Base-by-base conservation (phyloP, 2,113 vertebrate genomes). In the Poeciliopsis retropinna region DNA sequence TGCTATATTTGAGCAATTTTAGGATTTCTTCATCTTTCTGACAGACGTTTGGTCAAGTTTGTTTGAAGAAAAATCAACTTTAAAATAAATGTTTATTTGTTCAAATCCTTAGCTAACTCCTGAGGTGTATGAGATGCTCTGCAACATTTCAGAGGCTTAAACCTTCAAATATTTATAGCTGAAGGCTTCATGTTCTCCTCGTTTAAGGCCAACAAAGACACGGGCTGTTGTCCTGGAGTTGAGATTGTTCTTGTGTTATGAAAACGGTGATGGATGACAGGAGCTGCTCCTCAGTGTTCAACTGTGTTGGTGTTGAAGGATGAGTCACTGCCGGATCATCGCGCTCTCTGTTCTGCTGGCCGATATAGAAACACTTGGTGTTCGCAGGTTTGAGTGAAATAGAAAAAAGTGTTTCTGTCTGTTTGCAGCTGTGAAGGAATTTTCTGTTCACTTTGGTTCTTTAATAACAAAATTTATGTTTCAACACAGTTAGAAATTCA, bases 251-350 rank as follows among this genome's bases (percentile, higher is more conserved):
- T 79, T 71, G 37, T 71, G 37, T 44, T 68, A 69, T 79, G 74
- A 71, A 54, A 77, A 15, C 1, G 22, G 74, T 41, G 64, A 61
- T 70, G 22, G 5, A 32, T 51, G 69, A 51, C 64, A 54, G 69
- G 61, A 41, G 77, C 73, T 34, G 75, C 86, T 88, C 74, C 64
- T 81, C 76, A n/a, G 41, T 60, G 75, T 80, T 87, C 67, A 27
- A 75, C 75, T 84, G 83, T 85, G 82, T 88, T 76, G 82, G 86
- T 89, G 86, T 87, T 78, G 66, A 82, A 78, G 82, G 69, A 85
- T 91, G 90, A 91, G 81, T 90, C 88, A 91, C 3, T 81, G 76
- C 74, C 85, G 54, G 66, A 78, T 75, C 81, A 31, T 64, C 75
- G 63, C 44, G 62, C 64, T 73, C 76, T 51, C 72, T 3, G 34